Percentiles rank a stretch among this genome's conserved stretches.
Conservation (phyloP, 92 coral and sea anemone genomes). For the Phymanthus crucifer region DNA sequence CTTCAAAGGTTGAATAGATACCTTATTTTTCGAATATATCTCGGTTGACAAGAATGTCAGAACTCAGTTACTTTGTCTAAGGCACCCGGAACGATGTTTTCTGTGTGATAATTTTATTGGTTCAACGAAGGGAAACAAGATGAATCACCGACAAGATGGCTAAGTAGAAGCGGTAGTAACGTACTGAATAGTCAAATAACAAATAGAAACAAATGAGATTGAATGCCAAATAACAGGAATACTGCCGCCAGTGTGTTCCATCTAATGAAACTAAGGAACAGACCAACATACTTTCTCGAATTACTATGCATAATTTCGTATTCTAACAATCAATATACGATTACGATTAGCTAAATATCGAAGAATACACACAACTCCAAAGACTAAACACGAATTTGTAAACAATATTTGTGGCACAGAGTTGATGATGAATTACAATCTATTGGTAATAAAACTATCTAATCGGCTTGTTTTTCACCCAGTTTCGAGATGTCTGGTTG, state of each 20-base stretch:
- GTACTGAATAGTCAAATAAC: background rate
- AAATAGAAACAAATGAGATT: background rate
- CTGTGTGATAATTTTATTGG: background rate
- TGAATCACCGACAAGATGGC: slow-evolving; percentile 14
- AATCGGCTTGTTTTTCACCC: background rate
- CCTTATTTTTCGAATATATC: background rate
- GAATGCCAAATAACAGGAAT: background rate
- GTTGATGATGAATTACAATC: slow-evolving; percentile 1
- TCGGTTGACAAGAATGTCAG: background rate
- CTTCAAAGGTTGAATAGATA: background rate
- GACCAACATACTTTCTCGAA: background rate
- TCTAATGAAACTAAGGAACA: background rate
- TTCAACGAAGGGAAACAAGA: slow-evolving; percentile 1
- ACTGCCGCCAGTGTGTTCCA: background rate
- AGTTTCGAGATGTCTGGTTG: slow-evolving; percentile 25
- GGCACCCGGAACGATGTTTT: slow-evolving; percentile 1
- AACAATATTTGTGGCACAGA: slow-evolving; percentile 22
- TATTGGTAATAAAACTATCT: background rate
- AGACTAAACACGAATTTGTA: slow-evolving; percentile 8
- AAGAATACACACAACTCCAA: slow-evolving; percentile 4
- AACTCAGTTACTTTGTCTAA: background rate
- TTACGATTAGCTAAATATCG: background rate
- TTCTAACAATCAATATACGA: background rate
- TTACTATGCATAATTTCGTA: background rate
- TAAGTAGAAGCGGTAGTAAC: slow-evolving; percentile 6